Evolutionary conservation across 2,797 vertebrate genomes (phyloP).

Genomic region (Aplochiton taeniatus): DNA sequence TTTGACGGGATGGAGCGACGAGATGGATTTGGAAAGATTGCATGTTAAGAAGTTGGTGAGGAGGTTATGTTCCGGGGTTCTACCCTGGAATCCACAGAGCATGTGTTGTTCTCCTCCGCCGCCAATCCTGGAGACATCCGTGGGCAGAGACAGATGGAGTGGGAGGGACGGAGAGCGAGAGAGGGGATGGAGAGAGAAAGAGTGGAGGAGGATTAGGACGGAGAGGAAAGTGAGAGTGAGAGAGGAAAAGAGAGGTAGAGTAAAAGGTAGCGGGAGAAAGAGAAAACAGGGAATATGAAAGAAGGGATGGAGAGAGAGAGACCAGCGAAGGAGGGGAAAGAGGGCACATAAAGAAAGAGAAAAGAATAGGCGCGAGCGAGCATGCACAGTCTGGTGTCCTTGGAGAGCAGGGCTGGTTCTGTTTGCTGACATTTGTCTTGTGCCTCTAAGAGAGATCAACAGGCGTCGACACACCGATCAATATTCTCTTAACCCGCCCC

Average conservation of each 20-base stretch:
- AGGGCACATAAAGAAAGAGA: slow-evolving; percentile 33
- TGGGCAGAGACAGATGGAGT: no score
- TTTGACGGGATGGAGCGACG: slow-evolving; percentile 1
- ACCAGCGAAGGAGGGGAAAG: slow-evolving; percentile 13
- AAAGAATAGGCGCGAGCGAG: slow-evolving; percentile 50
- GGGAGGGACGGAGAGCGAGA: no score
- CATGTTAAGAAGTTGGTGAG: neutral
- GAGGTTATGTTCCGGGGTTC: no score
- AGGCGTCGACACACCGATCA: slow-evolving; percentile 97
- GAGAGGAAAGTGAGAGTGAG: neutral
- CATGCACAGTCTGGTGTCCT: slow-evolving; percentile 76
- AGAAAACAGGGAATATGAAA: neutral
- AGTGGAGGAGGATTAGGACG: no score
- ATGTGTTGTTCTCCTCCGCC: no score
- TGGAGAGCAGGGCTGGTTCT: slow-evolving; percentile 82
- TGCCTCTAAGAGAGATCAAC: slow-evolving; percentile 95
- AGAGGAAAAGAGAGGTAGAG: neutral
- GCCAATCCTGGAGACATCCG: no score
- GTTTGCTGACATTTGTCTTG: slow-evolving; percentile 97
- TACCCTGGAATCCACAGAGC: no score
- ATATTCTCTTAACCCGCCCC: slow-evolving; percentile 97
- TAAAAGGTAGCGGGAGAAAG: neutral
- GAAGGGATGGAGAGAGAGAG: neutral
- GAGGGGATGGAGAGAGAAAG: no score
- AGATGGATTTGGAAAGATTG: slow-evolving; percentile 31